phyloP scores from a whole-genome alignment of 2,113 vertebrate species.

The Gymnorhina tibicen region DNA sequence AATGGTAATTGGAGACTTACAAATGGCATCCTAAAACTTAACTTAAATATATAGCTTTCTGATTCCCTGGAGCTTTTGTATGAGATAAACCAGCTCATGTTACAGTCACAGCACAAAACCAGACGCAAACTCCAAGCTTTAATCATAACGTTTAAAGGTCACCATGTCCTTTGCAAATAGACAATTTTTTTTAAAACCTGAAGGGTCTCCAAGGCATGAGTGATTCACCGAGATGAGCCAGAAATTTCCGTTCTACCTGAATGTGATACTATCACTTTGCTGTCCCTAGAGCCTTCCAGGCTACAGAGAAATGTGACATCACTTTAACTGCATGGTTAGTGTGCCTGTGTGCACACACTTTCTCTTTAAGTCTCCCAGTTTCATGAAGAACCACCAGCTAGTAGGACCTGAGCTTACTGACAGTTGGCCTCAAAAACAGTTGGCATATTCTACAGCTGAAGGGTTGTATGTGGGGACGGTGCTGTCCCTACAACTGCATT shows the following conservation, averaged over 20 bases:
- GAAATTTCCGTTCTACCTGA: background rate
- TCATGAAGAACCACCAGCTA: background rate
- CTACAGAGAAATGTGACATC: background rate
- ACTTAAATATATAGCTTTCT: background rate
- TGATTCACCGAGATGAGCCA: background rate
- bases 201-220: background rate
- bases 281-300: background rate
- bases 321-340: background rate
- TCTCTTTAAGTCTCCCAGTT: background rate
- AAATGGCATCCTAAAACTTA: constrained; percentile 19
- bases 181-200: background rate
- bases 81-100: background rate
- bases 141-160: background rate
- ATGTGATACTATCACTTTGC: background rate
- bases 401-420: background rate
- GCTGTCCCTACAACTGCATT: background rate
- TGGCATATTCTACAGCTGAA: background rate
- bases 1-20: background rate
- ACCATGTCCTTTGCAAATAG: background rate
- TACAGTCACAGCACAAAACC: background rate
- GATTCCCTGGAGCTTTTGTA: background rate
- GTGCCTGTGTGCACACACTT: background rate
- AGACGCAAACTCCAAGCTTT: background rate
- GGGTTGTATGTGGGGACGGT: background rate
- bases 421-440: background rate